phyloP scores from a whole-genome alignment of 1,140 invertebrate genomes.

The Phymastichus coffea region DNA sequence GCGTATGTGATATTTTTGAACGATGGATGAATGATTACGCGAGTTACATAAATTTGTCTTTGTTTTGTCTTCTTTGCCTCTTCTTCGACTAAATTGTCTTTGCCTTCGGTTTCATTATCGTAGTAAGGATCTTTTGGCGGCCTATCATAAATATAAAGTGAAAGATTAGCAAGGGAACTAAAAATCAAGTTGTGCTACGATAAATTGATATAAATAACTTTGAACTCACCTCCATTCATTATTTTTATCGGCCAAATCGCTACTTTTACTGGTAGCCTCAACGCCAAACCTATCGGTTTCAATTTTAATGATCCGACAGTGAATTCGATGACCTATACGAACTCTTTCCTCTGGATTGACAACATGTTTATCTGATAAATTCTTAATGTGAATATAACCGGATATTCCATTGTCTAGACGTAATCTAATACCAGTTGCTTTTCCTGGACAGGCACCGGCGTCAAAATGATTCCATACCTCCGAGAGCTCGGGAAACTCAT shows the following conservation, averaged over 20 bases:
- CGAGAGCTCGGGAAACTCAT: slow-evolving; percentile 91
- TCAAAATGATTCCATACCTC: slow-evolving; percentile 99
- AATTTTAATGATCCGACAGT: slow-evolving; percentile 93
- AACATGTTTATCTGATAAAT: slow-evolving; percentile 92
- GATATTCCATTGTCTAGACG: slow-evolving; percentile 91
- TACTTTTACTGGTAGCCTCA: slow-evolving; percentile 91
- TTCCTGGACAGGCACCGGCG: slow-evolving; percentile 90
- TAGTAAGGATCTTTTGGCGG: slow-evolving; percentile 89
- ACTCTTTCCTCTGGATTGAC: slow-evolving; percentile 92
- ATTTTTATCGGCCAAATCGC: slow-evolving; percentile 89
- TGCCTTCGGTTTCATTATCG: slow-evolving; percentile 83
- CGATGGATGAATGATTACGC: slow-evolving; percentile 96
- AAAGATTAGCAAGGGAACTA: too few relatives aligned
- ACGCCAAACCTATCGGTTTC: slow-evolving; percentile 93
- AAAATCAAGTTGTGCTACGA: slow-evolving; percentile 12
- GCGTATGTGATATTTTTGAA: slow-evolving; percentile 96
- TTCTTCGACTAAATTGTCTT: slow-evolving; percentile 75
- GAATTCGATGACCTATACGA: slow-evolving; percentile 80
- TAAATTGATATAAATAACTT: too few relatives aligned
- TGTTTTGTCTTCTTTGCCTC: slow-evolving; percentile 80
- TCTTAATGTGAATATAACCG: slow-evolving; percentile 94
- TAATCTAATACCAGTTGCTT: slow-evolving; percentile 88
- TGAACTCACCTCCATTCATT: slow-evolving; percentile 76
- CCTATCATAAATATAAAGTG: slow-evolving; percentile 59
- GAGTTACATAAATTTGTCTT: slow-evolving; percentile 83